Percentiles rank a stretch among this genome's conserved stretches.
Evolutionary conservation across 2,797 vertebrate species (phyloP).

Genomic region (Acanthurus tractus): DNA sequence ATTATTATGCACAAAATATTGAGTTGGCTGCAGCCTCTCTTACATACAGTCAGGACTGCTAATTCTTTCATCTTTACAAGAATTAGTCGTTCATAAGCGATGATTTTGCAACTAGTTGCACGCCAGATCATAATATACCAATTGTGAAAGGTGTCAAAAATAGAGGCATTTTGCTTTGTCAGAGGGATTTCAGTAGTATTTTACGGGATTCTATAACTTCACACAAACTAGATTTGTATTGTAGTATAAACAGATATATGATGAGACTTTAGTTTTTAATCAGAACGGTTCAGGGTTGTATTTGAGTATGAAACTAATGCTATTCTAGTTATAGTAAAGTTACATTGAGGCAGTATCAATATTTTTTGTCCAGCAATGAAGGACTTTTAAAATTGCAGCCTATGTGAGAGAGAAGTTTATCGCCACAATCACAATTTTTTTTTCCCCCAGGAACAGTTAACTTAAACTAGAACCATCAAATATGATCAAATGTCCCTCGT

Average conservation of each 20-base stretch:
- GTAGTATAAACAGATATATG: slow-evolving; percentile 42
- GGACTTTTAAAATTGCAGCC: slow-evolving; percentile 76
- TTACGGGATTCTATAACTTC: slow-evolving; percentile 41
- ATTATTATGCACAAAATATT: slow-evolving; percentile 84
- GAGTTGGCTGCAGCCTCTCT: slow-evolving; percentile 77
- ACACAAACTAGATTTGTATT: slow-evolving; percentile 66
- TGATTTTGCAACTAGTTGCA: slow-evolving; percentile 62
- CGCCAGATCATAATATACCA: slow-evolving; percentile 57
- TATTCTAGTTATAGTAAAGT: slow-evolving; percentile 60
- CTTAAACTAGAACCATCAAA: slow-evolving; percentile 72
- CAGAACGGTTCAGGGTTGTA: slow-evolving; percentile 48
- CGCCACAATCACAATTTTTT: slow-evolving; percentile 78
- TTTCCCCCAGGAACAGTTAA: slow-evolving; percentile 52
- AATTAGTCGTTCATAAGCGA: slow-evolving; percentile 51
- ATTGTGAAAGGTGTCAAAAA: slow-evolving; percentile 62
- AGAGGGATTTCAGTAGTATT: slow-evolving; percentile 31
- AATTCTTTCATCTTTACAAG: slow-evolving; percentile 62
- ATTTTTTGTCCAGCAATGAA: slow-evolving; percentile 62
- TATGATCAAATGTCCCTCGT: slow-evolving; percentile 62
- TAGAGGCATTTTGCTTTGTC: slow-evolving; percentile 57
- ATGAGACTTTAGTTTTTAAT: slow-evolving; percentile 53
- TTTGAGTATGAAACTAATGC: slow-evolving; percentile 59
- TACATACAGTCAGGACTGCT: slow-evolving; percentile 61
- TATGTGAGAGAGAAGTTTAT: slow-evolving; percentile 67
- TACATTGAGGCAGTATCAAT: slow-evolving; percentile 63